Conservation (phyloP, 2,797 vertebrate genomes). For the Leptatherina wallacei region DNA sequence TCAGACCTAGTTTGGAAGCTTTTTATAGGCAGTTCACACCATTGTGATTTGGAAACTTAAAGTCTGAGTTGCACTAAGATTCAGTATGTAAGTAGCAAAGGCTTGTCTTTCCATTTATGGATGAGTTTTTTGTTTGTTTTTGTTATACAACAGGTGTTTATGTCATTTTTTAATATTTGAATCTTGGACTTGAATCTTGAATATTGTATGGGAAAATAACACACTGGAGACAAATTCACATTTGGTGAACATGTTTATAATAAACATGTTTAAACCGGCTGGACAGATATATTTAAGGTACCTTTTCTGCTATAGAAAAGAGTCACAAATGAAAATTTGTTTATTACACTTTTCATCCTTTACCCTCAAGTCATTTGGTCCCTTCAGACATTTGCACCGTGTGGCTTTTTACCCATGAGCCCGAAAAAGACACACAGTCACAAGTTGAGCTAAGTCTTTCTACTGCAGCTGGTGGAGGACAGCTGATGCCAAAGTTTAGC, state of each 20-base stretch:
- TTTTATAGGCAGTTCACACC: not conserved
- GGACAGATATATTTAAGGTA: not conserved
- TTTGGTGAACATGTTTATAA: not conserved
- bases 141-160: not conserved
- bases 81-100: not conserved
- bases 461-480: not conserved
- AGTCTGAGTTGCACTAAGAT: too few species aligned
- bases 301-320: not conserved
- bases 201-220: too few species aligned
- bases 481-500: not conserved
- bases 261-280: not conserved
- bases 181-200: too few species aligned
- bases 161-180: not conserved
- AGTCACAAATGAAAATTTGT: not conserved
- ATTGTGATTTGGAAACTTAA: not conserved
- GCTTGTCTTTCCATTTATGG: too few species aligned
- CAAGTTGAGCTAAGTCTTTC: not conserved
- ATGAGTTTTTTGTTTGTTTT: not conserved
- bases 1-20: not conserved
- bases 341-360: conserved; percentile 1
- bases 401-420: not conserved
- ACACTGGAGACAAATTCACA: not conserved
- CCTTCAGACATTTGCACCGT: not conserved
- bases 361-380: not conserved
- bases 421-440: not conserved